phyloP scores from a whole-genome alignment of 2,888 invertebrate genomes.

The Dryocosmus kuriphilus region DNA sequence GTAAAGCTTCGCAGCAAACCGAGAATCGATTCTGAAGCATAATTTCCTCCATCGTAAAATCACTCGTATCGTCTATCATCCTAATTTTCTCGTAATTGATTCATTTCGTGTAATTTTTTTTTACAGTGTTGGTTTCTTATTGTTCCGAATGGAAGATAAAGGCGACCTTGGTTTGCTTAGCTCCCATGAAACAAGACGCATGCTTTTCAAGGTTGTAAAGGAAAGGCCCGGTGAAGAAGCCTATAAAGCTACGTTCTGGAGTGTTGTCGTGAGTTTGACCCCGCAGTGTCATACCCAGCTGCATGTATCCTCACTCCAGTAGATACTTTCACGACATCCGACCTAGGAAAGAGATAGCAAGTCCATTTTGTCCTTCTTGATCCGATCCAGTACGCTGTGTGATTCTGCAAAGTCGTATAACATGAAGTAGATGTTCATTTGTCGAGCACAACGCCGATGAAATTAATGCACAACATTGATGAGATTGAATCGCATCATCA shows the following conservation, averaged over 20 bases:
- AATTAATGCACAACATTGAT: slow-evolving; percentile 6
- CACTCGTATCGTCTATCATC: slow-evolving; percentile 5
- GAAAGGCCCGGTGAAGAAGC: not conserved
- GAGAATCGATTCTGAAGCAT: slow-evolving; percentile 3
- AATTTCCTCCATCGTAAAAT: not conserved
- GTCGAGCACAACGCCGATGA: not conserved
- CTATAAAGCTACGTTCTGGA: slow-evolving; percentile 15
- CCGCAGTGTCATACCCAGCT: slow-evolving; percentile 38
- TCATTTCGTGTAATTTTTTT: not conserved
- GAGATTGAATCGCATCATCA: not conserved
- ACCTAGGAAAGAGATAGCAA: not conserved
- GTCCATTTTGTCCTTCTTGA: not conserved
- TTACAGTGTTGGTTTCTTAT: not conserved
- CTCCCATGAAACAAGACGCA: not conserved
- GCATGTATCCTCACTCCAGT: slow-evolving; percentile 13
- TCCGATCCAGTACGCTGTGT: not conserved
- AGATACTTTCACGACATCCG: not conserved
- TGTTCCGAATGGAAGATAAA: not conserved
- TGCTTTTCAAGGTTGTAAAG: slow-evolving; percentile 21
- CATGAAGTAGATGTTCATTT: not conserved
- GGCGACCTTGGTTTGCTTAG: slow-evolving; percentile 15
- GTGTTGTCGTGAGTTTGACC: slow-evolving; percentile 50
- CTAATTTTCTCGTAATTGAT: slow-evolving; percentile 26
- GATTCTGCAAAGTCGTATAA: not conserved
- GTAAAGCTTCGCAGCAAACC: not conserved